These are phyloP conservation scores for Oscheius sp. DNA, from an alignment of 2,888 invertebrate genomes.

Conservation along the genomic window DNA sequence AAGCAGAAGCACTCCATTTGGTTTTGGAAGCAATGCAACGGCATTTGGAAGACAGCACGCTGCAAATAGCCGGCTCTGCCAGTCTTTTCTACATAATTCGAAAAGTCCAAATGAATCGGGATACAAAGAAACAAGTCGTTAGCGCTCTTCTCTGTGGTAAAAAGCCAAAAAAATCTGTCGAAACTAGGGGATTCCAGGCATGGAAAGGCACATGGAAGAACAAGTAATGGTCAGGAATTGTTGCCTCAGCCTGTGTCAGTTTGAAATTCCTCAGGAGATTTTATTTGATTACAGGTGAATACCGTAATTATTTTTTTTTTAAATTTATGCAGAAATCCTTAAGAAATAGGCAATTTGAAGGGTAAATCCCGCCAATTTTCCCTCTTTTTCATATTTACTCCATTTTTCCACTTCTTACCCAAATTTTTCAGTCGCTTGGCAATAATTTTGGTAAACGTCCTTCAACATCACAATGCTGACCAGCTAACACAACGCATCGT, in stretches of 20 bases:
- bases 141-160: slow-evolving; percentile 63
- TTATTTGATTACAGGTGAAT: slow-evolving; percentile 71
- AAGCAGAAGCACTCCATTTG: slow-evolving; percentile 75
- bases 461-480: slow-evolving; percentile 77
- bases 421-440: slow-evolving; percentile 62
- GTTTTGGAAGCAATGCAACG: slow-evolving; percentile 90
- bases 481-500: slow-evolving; percentile 93
- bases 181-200: slow-evolving; percentile 45
- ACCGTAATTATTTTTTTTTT: neutral
- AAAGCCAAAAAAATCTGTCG: neutral
- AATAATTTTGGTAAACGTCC: slow-evolving; percentile 68
- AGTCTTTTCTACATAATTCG: slow-evolving; percentile 65
- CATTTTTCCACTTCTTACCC: neutral
- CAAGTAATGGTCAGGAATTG: slow-evolving; percentile 90
- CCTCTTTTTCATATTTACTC: neutral
- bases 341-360: no score
- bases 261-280: slow-evolving; percentile 93
- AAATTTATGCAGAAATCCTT: neutral
- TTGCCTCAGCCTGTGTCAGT: slow-evolving; percentile 91
- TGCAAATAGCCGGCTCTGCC: slow-evolving; percentile 81
- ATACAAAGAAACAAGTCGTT: slow-evolving; percentile 68
- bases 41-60: slow-evolving; percentile 86
- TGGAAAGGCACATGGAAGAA: slow-evolving; percentile 71
- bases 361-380: no score
- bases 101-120: slow-evolving; percentile 67